A percentile compares a stretch with the other conserved stretches of the same genome.
phyloP scores from a whole-genome alignment of 2,113 vertebrate species.

The Anhinga anhinga region DNA sequence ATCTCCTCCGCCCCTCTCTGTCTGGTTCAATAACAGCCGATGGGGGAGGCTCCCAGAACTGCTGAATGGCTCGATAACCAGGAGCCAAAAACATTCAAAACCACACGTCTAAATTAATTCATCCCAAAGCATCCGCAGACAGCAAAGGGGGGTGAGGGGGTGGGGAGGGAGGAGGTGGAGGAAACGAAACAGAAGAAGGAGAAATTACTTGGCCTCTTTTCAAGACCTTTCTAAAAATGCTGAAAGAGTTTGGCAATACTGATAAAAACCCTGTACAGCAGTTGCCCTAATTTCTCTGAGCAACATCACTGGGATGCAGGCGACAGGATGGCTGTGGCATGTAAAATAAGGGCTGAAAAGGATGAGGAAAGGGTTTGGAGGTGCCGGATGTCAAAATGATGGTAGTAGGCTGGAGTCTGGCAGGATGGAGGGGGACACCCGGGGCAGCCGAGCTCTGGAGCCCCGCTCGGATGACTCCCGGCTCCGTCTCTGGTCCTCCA shows the following conservation, averaged over 20 bases:
- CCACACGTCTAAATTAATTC: conserved; percentile 28
- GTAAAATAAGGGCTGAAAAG: neutral
- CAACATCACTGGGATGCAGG: neutral
- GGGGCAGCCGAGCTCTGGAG: neutral
- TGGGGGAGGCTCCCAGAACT: conserved; percentile 17
- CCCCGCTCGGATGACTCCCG: accelerated
- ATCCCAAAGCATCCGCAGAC: conserved; percentile 1
- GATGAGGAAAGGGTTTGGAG: neutral
- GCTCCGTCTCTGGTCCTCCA: neutral
- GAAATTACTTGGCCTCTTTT: conserved; percentile 5
- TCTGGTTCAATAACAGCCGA: conserved; percentile 29
- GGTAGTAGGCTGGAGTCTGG: neutral
- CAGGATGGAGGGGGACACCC: neutral
- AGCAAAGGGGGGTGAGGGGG: neutral
- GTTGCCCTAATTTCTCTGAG: conserved; percentile 27
- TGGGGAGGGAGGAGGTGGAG: neutral
- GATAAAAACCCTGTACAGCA: conserved; percentile 10
- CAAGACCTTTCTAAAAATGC: conserved; percentile 38
- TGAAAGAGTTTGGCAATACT: conserved; percentile 49
- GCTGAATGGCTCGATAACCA: conserved; percentile 34
- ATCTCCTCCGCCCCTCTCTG: conserved; percentile 62
- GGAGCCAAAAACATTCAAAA: conserved; percentile 55
- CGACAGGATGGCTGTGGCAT: neutral
- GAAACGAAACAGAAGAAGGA: conserved; percentile 23
- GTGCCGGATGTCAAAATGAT: neutral